Conservation (phyloP, 2,113 vertebrate genomes). For the Toxotes jaculatrix region DNA sequence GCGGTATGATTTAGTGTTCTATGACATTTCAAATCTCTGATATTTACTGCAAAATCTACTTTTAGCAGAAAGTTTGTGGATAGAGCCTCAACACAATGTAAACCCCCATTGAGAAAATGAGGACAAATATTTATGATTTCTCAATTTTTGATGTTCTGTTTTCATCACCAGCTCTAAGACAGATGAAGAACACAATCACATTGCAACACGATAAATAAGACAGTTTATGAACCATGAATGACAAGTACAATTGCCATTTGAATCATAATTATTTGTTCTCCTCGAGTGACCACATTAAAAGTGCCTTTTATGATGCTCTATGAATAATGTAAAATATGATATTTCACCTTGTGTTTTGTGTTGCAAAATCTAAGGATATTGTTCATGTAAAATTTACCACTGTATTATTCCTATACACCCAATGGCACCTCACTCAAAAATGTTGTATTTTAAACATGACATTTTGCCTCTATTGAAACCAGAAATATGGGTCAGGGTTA, state of each 20-base stretch:
- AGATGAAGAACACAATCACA: conserved; percentile 35
- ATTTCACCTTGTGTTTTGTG: neutral
- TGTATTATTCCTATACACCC: neutral
- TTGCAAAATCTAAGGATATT: neutral
- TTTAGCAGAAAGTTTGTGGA: neutral
- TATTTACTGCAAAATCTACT: conserved; percentile 14
- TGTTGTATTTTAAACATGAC: neutral
- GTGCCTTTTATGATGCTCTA: conserved; percentile 6
- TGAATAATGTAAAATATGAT: conserved; percentile 17
- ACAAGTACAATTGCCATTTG: conserved; percentile 30
- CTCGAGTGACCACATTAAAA: conserved; percentile 35
- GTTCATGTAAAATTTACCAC: neutral
- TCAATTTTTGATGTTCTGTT: conserved; percentile 21
- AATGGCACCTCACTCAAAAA: neutral
- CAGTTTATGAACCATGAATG: conserved; percentile 62
- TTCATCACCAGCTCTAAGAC: conserved; percentile 41
- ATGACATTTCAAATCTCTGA: conserved; percentile 42
- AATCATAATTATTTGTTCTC: conserved; percentile 55
- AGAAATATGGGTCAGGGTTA: neutral
- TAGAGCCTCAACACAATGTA: conserved; percentile 19
- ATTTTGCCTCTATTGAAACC: neutral
- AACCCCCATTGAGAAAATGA: conserved; percentile 13
- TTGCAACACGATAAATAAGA: neutral
- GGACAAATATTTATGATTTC: conserved; percentile 38
- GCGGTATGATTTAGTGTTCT: neutral